phyloP scores from a whole-genome alignment of 35 echinoderm and acorn worm genomes.

The Ophiothrix spiculata region DNA sequence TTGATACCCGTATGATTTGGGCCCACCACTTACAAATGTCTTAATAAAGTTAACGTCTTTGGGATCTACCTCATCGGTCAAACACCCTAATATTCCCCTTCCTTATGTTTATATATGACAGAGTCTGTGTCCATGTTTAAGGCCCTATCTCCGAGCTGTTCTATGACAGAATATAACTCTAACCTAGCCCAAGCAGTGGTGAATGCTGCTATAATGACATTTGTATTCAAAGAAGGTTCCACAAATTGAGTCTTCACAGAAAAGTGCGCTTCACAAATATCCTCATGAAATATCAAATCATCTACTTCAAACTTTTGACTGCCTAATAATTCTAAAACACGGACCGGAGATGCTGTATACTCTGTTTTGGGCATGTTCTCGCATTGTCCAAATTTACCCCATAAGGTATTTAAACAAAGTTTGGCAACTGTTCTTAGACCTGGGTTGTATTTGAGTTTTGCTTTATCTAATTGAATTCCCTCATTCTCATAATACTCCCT shows the following conservation, averaged over 20 bases:
- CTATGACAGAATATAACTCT: conserved; percentile 39
- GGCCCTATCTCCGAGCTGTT: conserved; percentile 19
- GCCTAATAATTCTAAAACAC: too few relatives aligned
- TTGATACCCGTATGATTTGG: conserved; percentile 62
- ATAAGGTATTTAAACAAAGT: conserved; percentile 52
- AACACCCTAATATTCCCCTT: conserved; percentile 27
- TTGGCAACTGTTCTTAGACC: conserved; percentile 61
- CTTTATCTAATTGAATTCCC: conserved; percentile 51
- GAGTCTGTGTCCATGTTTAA: conserved; percentile 43
- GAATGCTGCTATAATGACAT: conserved; percentile 69
- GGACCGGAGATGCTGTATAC: conserved; percentile 22
- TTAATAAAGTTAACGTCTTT: conserved; percentile 39
- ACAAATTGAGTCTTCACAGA: conserved; percentile 40
- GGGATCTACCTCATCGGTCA: conserved; percentile 45
- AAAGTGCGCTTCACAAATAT: conserved; percentile 36
- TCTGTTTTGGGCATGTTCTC: conserved; percentile 39
- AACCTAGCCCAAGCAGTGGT: conserved; percentile 63
- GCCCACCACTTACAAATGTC: conserved; percentile 43
- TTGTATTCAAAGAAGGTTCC: conserved; percentile 29
- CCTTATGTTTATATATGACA: conserved; percentile 19
- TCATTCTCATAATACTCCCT: conserved; percentile 40
- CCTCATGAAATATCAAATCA: too few relatives aligned
- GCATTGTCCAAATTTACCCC: conserved; percentile 80
- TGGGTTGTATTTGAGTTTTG: conserved; percentile 38
- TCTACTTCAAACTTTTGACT: too few relatives aligned